Conservation (phyloP, 1,140 invertebrate genomes). For the Heliothis virescens region DNA sequence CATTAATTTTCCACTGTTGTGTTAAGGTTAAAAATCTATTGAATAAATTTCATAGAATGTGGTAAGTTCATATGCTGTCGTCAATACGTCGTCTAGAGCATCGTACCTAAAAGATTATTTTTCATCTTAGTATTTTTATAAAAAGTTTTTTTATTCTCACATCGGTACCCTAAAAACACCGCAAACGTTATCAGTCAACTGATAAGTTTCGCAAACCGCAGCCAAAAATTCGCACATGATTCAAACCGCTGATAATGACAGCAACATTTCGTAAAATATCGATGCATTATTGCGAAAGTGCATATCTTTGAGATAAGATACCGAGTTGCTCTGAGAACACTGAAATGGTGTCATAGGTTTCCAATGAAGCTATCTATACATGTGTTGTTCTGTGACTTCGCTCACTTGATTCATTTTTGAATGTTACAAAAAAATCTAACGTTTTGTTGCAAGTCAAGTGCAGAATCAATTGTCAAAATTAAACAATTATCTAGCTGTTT, state of each 20-base stretch:
- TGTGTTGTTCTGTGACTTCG: neutral
- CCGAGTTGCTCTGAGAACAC: neutral
- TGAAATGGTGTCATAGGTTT: constrained; percentile 1
- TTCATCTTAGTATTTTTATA: no score
- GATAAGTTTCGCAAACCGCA: constrained; percentile 42
- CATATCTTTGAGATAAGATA: constrained; percentile 7
- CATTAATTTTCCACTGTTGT: no score
- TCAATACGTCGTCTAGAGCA: no score
- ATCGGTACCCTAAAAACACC: neutral
- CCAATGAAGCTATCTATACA: no score
- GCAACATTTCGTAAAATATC: constrained; percentile 33
- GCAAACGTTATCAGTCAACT: constrained; percentile 8
- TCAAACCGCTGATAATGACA: constrained; percentile 51
- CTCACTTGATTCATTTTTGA: neutral
- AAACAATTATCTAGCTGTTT: no score
- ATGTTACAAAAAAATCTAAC: neutral
- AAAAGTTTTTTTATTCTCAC: neutral
- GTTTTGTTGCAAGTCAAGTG: no score
- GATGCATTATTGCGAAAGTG: constrained; percentile 23
- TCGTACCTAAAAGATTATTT: no score
- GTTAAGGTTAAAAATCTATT: no score
- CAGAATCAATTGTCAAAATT: no score
- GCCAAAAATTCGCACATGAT: constrained; percentile 58
- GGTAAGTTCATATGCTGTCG: no score
- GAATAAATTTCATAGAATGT: no score